Percentiles rank a stretch among this genome's conserved stretches.
Evolutionary conservation across 2,888 invertebrate genomes (phyloP).

Genomic region (Pyralis farinalis): DNA sequence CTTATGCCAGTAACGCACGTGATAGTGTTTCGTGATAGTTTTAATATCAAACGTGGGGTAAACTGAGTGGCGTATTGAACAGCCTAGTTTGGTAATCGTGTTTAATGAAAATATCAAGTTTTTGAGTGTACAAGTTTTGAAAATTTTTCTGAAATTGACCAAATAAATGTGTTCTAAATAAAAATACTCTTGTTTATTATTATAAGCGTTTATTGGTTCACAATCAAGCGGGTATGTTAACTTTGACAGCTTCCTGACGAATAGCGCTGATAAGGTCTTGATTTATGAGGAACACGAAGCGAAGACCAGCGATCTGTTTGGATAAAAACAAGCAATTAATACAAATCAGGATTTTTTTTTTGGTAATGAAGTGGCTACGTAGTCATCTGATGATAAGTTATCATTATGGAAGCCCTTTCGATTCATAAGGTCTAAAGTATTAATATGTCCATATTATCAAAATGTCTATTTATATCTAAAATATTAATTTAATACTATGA

Average conservation of each 20-base stretch:
- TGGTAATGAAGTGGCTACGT: too few relatives aligned
- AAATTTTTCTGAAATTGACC: constrained; percentile 72
- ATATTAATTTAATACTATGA: too few relatives aligned
- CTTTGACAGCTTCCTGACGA: constrained; percentile 92
- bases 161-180: constrained; percentile 80
- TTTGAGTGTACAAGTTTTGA: constrained; percentile 71
- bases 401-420: too few relatives aligned
- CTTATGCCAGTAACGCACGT: constrained; percentile 74
- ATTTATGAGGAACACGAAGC: constrained; percentile 96
- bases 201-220: constrained; percentile 23
- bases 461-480: too few relatives aligned
- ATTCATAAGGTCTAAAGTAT: too few relatives aligned
- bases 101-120: constrained; percentile 48
- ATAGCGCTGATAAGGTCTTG: constrained; percentile 95
- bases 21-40: constrained; percentile 73
- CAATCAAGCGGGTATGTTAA: constrained; percentile 77
- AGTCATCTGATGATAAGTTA: too few relatives aligned
- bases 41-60: constrained; percentile 32
- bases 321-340: constrained; percentile 13
- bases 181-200: constrained; percentile 36
- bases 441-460: too few relatives aligned
- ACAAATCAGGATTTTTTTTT: too few relatives aligned
- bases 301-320: constrained; percentile 89
- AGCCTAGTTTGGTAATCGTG: constrained; percentile 35
- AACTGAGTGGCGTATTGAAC: constrained; percentile 19